Conservation (phyloP, 2,797 vertebrate genomes). For the Phyllotis vaccarum region DNA sequence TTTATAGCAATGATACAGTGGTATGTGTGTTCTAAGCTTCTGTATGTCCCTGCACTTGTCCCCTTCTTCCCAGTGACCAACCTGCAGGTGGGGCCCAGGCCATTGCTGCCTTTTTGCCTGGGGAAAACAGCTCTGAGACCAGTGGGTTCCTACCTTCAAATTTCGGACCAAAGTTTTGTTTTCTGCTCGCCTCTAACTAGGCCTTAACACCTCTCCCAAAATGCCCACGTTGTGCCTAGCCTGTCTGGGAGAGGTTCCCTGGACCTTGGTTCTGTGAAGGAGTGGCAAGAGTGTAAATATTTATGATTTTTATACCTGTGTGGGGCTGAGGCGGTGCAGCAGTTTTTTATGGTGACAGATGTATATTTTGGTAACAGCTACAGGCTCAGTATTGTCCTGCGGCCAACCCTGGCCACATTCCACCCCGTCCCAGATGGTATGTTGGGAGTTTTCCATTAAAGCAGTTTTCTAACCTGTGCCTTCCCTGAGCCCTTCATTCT, state of each 20-base stretch:
- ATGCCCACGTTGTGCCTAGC: background rate
- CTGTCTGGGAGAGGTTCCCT: background rate
- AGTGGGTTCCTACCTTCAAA: constrained; percentile 88
- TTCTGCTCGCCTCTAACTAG: constrained; percentile 77
- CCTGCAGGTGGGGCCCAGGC: constrained; percentile 77
- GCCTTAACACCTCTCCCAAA: background rate
- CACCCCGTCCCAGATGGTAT: constrained; percentile 86
- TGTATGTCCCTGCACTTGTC: constrained; percentile 73
- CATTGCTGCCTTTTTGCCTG: constrained; percentile 69
- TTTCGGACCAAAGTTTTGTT: constrained; percentile 90
- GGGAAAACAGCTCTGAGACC: constrained; percentile 82
- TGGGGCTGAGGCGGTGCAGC: constrained; percentile 91
- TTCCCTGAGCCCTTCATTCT: constrained; percentile 87
- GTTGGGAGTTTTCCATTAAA: constrained; percentile 84
- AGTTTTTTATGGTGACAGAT: constrained; percentile 94
- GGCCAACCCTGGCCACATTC: constrained; percentile 81
- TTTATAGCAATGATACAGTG: constrained; percentile 87
- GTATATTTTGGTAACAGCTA: constrained; percentile 92
- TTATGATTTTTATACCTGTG: constrained; percentile 94
- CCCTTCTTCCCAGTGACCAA: constrained; percentile 82
- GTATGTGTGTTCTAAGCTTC: constrained; percentile 87
- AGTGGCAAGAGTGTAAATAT: constrained; percentile 93
- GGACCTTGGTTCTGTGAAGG: constrained; percentile 85
- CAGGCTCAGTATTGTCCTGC: constrained; percentile 90
- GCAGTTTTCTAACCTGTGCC: constrained; percentile 88